Conservation (phyloP, 2,113 vertebrate species). For the Takifugu bimaculatus region DNA sequence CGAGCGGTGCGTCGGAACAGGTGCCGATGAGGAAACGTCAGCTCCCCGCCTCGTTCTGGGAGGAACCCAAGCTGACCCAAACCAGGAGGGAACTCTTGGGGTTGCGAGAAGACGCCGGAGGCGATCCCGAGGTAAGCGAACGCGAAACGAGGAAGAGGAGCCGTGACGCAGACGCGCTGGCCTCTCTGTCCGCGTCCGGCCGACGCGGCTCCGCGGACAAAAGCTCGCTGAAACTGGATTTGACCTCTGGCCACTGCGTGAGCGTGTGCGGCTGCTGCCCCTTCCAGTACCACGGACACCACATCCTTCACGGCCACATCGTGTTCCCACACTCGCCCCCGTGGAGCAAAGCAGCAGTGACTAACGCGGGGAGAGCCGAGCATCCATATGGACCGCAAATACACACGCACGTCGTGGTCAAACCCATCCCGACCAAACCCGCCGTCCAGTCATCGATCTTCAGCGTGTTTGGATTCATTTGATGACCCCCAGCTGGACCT, state of each 20-base stretch:
- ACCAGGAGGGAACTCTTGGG: constrained; percentile 50
- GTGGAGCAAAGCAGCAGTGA: constrained; percentile 76
- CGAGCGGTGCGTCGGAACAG: constrained; percentile 66
- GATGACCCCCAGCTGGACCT: constrained; percentile 26
- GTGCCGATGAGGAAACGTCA: constrained; percentile 97
- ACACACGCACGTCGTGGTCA: constrained; percentile 87
- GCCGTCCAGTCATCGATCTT: constrained; percentile 81
- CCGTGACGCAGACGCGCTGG: constrained; percentile 44
- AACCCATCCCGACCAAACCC: constrained; percentile 95
- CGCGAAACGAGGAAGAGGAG: constrained; percentile 75
- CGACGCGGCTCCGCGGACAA: constrained; percentile 60
- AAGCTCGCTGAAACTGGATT: constrained; percentile 72
- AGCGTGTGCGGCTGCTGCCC: constrained; percentile 85
- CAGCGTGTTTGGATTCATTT: constrained; percentile 94
- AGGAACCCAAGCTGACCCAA: constrained; percentile 83
- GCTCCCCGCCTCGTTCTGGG: constrained; percentile 95
- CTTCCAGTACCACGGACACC: constrained; percentile 85
- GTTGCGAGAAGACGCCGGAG: constrained; percentile 47
- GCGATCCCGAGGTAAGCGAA: constrained; percentile 49
- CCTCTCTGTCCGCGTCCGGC: constrained; percentile 44
- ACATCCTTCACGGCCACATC: constrained; percentile 78
- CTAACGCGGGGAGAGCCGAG: constrained; percentile 66
- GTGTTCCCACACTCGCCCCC: constrained; percentile 72
- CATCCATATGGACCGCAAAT: constrained; percentile 78
- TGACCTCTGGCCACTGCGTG: constrained; percentile 67